These are phyloP conservation scores for Porites cylindrica DNA, from an alignment of 92 coral and sea anemone genomes.

Conservation along the genomic window DNA sequence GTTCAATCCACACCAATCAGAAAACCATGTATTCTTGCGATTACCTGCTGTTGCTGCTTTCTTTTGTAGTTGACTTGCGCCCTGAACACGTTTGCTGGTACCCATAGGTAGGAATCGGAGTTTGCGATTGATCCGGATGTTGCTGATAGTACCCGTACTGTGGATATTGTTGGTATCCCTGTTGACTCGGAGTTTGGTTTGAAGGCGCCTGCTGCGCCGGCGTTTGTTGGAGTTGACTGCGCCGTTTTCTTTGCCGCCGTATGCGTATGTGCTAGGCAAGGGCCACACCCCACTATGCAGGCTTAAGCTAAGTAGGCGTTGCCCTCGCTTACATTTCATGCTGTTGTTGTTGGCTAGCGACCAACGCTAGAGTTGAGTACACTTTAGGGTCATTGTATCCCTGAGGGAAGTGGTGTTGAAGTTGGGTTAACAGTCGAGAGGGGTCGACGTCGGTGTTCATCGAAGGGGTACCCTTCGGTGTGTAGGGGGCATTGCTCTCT, in stretches of 20 bases:
- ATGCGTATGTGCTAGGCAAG: conserved; percentile 43
- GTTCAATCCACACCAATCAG: too few species aligned
- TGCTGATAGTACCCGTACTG: conserved; percentile 97
- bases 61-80: background rate
- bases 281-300: conserved; percentile 58
- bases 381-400: conserved; percentile 82
- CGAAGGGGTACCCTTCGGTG: conserved; percentile 93
- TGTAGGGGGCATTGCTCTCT: conserved; percentile 96
- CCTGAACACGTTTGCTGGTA: conserved; percentile 47
- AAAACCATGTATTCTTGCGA: background rate
- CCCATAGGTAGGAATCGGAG: conserved; percentile 23
- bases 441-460: conserved; percentile 88
- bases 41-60: conserved; percentile 38
- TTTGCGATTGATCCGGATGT: conserved; percentile 79
- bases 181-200: conserved; percentile 35
- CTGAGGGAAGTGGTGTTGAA: conserved; percentile 88
- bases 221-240: conserved; percentile 23
- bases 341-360: conserved; percentile 65
- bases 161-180: conserved; percentile 74
- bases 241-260: conserved; percentile 39
- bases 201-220: conserved; percentile 36
- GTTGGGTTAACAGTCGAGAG: conserved; percentile 87
- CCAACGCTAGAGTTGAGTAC: conserved; percentile 81
- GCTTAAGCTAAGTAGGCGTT: conserved; percentile 48
- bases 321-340: conserved; percentile 58